A percentile compares a stretch with the other conserved stretches of the same genome.
These are phyloP conservation scores for Lasioglossum morio DNA, from an alignment of 2,888 invertebrate species.

Conservation along the genomic window DNA sequence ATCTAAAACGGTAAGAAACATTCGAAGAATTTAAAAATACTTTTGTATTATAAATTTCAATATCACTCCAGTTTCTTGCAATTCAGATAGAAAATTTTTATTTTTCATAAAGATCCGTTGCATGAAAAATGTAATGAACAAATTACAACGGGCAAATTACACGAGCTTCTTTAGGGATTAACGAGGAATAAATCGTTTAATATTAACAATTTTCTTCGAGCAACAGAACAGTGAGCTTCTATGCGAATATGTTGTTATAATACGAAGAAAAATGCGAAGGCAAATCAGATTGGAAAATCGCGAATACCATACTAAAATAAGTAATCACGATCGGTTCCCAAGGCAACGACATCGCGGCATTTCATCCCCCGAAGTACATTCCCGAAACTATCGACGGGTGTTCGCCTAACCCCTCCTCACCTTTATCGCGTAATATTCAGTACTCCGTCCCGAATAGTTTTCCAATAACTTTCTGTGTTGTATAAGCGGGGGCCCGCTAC, in stretches of 20 bases:
- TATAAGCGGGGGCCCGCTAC: slow-evolving; percentile 13
- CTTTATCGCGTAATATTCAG: slow-evolving; percentile 45
- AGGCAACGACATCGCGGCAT: neutral
- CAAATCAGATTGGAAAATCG: neutral
- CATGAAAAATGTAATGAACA: too few species aligned
- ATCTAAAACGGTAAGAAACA: too few species aligned
- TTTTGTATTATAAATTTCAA: too few species aligned
- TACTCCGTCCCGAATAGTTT: slow-evolving; percentile 52
- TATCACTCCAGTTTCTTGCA: too few species aligned
- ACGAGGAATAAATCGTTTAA: neutral
- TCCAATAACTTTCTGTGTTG: slow-evolving; percentile 55
- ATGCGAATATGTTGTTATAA: neutral
- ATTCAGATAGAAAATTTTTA: too few species aligned
- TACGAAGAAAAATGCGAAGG: neutral
- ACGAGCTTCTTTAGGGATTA: too few species aligned
- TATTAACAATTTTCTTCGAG: neutral
- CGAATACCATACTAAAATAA: neutral
- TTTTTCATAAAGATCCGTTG: too few species aligned
- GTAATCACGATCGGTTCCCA: neutral
- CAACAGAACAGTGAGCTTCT: neutral
- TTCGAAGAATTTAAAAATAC: too few species aligned
- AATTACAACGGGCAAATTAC: too few species aligned
- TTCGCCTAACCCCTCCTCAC: neutral
- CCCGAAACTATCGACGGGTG: slow-evolving; percentile 19
- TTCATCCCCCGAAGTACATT: neutral